These are phyloP conservation scores for Drosophila hamatofila DNA, from an alignment of 2,888 invertebrate species.

Conservation along the genomic window DNA sequence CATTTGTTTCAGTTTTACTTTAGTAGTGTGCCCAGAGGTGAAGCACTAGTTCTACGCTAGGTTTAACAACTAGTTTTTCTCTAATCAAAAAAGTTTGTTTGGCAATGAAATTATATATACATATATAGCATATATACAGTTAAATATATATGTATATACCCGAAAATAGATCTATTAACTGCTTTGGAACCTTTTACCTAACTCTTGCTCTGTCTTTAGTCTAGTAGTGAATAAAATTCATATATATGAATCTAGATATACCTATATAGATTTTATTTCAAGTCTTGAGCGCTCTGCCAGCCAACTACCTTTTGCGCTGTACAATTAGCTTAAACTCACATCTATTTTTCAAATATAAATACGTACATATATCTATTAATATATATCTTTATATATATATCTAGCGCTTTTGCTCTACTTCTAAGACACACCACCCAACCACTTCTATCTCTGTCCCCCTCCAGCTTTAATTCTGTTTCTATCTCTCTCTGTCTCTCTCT, in stretches of 20 bases:
- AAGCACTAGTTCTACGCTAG: constrained; percentile 63
- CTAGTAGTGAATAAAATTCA: constrained; percentile 56
- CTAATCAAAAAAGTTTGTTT: constrained; percentile 34
- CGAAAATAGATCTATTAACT: constrained; percentile 32
- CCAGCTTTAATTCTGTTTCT: constrained; percentile 28
- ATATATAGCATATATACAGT: constrained; percentile 8
- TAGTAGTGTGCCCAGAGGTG: constrained; percentile 67
- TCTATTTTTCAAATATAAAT: constrained; percentile 46
- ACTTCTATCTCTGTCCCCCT: constrained; percentile 35
- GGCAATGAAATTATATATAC: constrained; percentile 30
- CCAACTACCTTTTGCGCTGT: constrained; percentile 75
- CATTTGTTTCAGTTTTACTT: constrained; percentile 54
- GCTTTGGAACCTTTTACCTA: constrained; percentile 54
- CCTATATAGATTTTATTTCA: constrained; percentile 62
- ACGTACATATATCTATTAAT: constrained; percentile 48
- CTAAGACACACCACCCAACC: constrained; percentile 52
- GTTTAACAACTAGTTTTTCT: constrained; percentile 47
- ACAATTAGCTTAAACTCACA: constrained; percentile 70
- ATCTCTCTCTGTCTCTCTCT: constrained; percentile 28
- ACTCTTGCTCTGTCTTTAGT: constrained; percentile 36
- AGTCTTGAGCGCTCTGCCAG: constrained; percentile 78
- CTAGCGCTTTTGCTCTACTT: constrained; percentile 75
- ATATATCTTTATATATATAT: constrained; percentile 53
- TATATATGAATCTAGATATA: constrained; percentile 43
- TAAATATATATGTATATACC: constrained; percentile 5